phyloP scores from a whole-genome alignment of 1,140 invertebrate genomes.

The Brachionus calyciflorus region DNA sequence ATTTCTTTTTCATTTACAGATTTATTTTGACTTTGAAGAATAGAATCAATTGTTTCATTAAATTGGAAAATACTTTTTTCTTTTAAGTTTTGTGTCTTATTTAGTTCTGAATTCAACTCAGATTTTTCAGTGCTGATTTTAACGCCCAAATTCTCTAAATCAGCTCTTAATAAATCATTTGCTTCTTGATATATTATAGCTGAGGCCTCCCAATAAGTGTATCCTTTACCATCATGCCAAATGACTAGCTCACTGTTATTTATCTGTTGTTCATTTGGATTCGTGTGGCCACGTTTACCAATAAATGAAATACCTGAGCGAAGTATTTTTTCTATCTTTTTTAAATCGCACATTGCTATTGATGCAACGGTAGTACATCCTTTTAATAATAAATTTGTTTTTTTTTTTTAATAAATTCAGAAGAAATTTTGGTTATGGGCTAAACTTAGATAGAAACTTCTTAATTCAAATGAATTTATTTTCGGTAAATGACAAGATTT shows the following conservation, averaged over 20 bases:
- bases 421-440: too few species aligned
- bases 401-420: too few species aligned
- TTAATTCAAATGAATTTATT: too few species aligned
- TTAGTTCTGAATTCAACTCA: background rate
- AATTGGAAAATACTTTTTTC: constrained; percentile 18
- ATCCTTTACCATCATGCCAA: constrained; percentile 67
- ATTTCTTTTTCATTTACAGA: background rate
- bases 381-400: background rate
- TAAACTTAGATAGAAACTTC: too few species aligned
- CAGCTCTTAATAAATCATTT: constrained; percentile 60
- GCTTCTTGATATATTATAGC: constrained; percentile 75
- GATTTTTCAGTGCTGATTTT: constrained; percentile 4
- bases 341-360: constrained; percentile 32
- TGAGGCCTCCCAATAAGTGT: constrained; percentile 79
- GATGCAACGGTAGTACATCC: constrained; percentile 39
- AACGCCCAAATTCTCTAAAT: constrained; percentile 55
- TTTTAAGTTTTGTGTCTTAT: background rate
- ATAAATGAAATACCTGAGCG: constrained; percentile 54
- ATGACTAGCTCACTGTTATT: constrained; percentile 66
- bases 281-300: constrained; percentile 71
- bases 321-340: constrained; percentile 36
- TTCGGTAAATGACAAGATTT: too few species aligned
- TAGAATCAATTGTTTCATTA: constrained; percentile 10
- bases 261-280: constrained; percentile 69
- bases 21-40: constrained; percentile 14